These are phyloP conservation scores for Sericinus montela DNA, from an alignment of 2,888 invertebrate genomes.

Conservation along the genomic window DNA sequence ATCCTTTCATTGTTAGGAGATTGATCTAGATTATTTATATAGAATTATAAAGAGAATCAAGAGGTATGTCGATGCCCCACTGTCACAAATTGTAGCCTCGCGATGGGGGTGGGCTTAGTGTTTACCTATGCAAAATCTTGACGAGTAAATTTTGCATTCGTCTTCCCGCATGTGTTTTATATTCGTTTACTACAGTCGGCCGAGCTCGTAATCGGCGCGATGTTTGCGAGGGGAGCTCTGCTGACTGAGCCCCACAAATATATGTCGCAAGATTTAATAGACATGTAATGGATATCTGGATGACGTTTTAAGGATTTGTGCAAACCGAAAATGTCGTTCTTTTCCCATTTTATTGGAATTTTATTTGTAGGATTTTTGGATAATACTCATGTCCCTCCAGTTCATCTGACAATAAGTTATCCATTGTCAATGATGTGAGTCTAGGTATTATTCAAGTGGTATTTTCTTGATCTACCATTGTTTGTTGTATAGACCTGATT, in stretches of 20 bases:
- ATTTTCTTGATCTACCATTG: background rate
- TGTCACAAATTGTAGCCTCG: conserved; percentile 12
- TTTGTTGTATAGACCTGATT: too few species aligned
- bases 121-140: conserved; percentile 77
- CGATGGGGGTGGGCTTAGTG: conserved; percentile 54
- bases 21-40: conserved; percentile 4
- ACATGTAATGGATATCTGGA: conserved; percentile 80
- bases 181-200: conserved; percentile 77
- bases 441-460: background rate
- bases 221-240: conserved; percentile 76
- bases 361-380: conserved; percentile 74
- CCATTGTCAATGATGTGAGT: conserved; percentile 26
- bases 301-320: conserved; percentile 80
- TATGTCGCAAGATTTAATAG: conserved; percentile 80
- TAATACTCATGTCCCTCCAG: conserved; percentile 53
- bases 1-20: too few species aligned
- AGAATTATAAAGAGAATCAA: conserved; percentile 11
- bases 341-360: conserved; percentile 71
- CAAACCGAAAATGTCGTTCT: conserved; percentile 79
- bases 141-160: conserved; percentile 74
- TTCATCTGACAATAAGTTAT: conserved; percentile 31
- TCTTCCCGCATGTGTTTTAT: conserved; percentile 78
- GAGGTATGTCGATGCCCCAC: conserved; percentile 10
- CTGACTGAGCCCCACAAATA: conserved; percentile 76
- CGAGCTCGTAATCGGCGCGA: conserved; percentile 73